Base-by-base conservation (phyloP, 2,113 vertebrate genomes). In the Halcyon senegalensis region DNA sequence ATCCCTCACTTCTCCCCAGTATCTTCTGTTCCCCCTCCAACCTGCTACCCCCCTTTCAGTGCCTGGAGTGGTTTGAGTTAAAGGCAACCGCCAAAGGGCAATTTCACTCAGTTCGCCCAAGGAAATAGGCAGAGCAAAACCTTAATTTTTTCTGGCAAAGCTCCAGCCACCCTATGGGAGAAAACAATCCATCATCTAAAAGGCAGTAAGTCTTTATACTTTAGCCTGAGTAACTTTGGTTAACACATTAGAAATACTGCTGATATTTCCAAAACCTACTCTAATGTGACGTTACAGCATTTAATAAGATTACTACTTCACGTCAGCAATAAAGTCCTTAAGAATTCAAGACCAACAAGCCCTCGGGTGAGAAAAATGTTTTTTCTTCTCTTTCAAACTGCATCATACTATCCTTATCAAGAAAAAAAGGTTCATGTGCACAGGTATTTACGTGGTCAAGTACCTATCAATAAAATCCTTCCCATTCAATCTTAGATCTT, bases 11-110 rank as follows among this genome's bases (percentile, higher is more conserved):
- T 84, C 69, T 92, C 77, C 63, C 73, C 64, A 55, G 60, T 23
- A 93, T 51, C 33, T 48, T 84, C 79, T 81, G 63, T 53, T 92
- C 46, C 56, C 60, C 9, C 68, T 90, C 91, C 91, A 92, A 90
- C n/a, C 83, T 92, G 37, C 46, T 58, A 87, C 74, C 27, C 62
- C 48, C 19, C 31, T 84, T 84, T 58, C 9, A 5, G 27, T 75
- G 70, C 41, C 91, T 53, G 39, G 25, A 73, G 89, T 44, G 69
- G 68, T 91, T 48, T 73, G 55, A 94, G 81, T 93, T 91, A 82
- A 97, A 96, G 84, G 62, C 81, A 91, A 79, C 62, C 76, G 91
- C 91, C 84, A 87, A 85, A 91, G 84, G 93, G 77, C 62, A 89
- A 56, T 87, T 95, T 96, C 70, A 82, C 69, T 94, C 31, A n/a